Percentiles rank a stretch among this genome's conserved stretches.
These are phyloP conservation scores for Leptosomus discolor DNA, from an alignment of 2,113 vertebrate species.

Conservation along the genomic window DNA sequence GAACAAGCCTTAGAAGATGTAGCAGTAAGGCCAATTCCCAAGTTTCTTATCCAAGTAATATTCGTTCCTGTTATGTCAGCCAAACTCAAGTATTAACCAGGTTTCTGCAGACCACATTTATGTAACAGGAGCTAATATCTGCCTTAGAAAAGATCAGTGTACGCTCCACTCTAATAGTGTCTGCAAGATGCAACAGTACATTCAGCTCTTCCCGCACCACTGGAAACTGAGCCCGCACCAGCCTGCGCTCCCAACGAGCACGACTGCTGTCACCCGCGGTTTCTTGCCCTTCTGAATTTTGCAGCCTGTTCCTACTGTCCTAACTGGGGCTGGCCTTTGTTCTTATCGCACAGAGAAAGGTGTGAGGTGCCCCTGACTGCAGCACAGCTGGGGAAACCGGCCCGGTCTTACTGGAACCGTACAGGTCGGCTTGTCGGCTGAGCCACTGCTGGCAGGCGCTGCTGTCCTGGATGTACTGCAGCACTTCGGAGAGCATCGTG, in stretches of 20 bases:
- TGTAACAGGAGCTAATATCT: no score
- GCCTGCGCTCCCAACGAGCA: neutral
- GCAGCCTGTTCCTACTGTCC: neutral
- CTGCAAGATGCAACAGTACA: no score
- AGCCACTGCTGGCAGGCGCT: conserved; percentile 98
- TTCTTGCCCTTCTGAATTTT: neutral
- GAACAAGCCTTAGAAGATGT: no score
- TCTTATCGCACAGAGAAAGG: neutral
- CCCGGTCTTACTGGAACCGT: neutral
- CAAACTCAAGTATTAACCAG: no score
- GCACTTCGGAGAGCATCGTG: conserved; percentile 91
- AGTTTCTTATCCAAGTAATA: no score
- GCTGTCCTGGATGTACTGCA: conserved; percentile 96
- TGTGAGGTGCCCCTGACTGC: neutral
- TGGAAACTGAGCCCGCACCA: no score
- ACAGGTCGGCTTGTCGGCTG: conserved; percentile 95
- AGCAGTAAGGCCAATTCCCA: no score
- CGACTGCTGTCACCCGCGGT: neutral
- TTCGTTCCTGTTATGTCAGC: no score
- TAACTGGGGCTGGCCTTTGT: neutral
- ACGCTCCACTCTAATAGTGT: no score
- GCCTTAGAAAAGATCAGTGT: no score
- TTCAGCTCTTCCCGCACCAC: no score
- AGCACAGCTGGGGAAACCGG: neutral
- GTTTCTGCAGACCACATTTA: no score